Evolutionary conservation across 2,888 invertebrate species (phyloP).

Genomic region (Ommatoiulus sabulosus): DNA sequence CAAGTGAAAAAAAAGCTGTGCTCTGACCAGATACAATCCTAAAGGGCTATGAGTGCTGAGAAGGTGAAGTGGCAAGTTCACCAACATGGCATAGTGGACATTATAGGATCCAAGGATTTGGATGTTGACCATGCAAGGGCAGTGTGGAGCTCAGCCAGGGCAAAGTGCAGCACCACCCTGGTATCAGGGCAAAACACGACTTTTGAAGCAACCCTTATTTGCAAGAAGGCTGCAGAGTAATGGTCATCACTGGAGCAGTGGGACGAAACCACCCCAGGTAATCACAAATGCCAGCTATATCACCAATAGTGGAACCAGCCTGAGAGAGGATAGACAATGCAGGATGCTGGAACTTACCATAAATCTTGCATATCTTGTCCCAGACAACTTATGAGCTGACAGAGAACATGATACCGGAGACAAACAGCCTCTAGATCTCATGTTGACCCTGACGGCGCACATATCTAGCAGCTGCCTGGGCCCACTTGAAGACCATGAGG

Average conservation of each 20-base stretch:
- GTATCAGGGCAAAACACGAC: neutral
- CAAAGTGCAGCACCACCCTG: neutral
- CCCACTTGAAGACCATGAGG: neutral
- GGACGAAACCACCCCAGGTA: neutral
- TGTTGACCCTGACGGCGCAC: neutral
- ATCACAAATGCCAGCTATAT: neutral
- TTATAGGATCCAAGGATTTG: neutral
- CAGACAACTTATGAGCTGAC: neutral
- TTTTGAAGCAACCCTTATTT: neutral
- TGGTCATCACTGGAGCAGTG: neutral
- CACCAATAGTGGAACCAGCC: neutral
- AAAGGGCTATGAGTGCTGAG: neutral
- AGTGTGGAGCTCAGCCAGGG: neutral
- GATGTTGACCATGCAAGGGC: neutral
- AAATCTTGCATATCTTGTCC: neutral
- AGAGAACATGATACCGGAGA: neutral
- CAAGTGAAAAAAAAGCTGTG: neutral
- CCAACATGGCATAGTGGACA: constrained; percentile 4
- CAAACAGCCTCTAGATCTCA: neutral
- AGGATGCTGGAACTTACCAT: neutral
- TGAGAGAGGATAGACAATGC: neutral
- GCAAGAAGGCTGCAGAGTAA: neutral
- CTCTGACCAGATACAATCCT: neutral
- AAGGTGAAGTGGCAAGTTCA: neutral
- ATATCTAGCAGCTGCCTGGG: neutral